Conservation (phyloP, 2,113 vertebrate genomes). For the Rhagologus leucostigma region DNA sequence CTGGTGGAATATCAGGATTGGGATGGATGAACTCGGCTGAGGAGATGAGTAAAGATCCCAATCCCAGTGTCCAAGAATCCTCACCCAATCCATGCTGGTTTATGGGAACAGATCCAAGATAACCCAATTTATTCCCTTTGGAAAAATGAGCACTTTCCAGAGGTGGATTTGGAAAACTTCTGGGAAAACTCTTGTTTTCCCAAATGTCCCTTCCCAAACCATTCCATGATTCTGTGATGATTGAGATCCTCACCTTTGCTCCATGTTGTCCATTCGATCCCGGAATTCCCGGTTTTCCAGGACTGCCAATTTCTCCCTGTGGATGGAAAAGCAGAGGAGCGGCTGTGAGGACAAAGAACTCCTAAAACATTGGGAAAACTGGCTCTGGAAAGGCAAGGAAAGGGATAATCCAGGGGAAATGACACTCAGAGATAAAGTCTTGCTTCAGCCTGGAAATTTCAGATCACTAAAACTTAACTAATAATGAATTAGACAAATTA, state of each 20-base stretch:
- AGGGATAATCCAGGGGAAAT: not conserved
- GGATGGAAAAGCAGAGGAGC: not conserved
- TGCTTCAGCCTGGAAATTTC: not conserved
- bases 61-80: not conserved
- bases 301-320: conserved; percentile 78
- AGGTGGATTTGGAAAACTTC: not conserved
- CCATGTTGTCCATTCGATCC: conserved; percentile 74
- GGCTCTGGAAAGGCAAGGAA: not conserved
- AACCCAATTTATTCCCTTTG: not conserved
- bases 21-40: fast-evolving
- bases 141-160: fast-evolving
- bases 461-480: not conserved
- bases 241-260: conserved; percentile 70
- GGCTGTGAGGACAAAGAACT: not conserved
- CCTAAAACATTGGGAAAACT: not conserved
- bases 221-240: not conserved
- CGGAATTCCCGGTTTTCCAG: conserved; percentile 74
- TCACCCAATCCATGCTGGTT: not conserved
- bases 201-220: not conserved
- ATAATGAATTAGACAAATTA: fast-evolving
- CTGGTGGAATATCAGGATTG: not conserved
- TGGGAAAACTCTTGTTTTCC: not conserved
- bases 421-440: not conserved
- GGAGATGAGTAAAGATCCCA: not conserved
- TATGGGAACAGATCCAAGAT: not conserved